Percentiles rank a stretch among this genome's conserved stretches.
These are phyloP conservation scores for Nymphalis polychloros DNA, from an alignment of 2,888 invertebrate species.

Conservation along the genomic window DNA sequence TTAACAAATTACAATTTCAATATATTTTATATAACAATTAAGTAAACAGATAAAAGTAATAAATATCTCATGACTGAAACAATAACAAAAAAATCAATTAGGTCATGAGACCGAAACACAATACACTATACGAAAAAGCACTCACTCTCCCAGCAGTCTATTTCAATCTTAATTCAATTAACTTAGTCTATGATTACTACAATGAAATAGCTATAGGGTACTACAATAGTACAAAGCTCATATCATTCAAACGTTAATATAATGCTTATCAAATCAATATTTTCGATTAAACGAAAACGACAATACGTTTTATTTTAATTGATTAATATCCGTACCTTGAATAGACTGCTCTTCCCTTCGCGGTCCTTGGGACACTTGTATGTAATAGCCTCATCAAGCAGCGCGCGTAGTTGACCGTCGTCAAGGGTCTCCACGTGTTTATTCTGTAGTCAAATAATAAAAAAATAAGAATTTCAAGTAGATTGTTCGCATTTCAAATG, in stretches of 20 bases:
- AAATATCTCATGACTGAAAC: too few relatives aligned
- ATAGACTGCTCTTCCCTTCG: constrained; percentile 91
- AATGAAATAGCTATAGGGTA: background rate
- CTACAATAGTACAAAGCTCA: too few relatives aligned
- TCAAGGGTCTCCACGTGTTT: constrained; percentile 84
- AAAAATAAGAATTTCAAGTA: too few relatives aligned
- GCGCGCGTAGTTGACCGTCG: constrained; percentile 88
- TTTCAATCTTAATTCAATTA: background rate
- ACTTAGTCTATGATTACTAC: background rate
- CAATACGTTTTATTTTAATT: too few relatives aligned
- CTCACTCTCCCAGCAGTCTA: background rate
- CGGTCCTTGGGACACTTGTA: constrained; percentile 93
- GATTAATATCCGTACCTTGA: constrained; percentile 81
- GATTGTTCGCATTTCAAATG: too few relatives aligned
- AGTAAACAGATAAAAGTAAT: too few relatives aligned
- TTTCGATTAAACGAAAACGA: too few relatives aligned
- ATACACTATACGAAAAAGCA: background rate
- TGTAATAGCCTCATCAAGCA: constrained; percentile 91
- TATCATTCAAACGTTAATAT: too few relatives aligned
- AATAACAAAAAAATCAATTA: background rate
- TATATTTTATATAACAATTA: too few relatives aligned
- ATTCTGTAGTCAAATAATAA: constrained; percentile 59
- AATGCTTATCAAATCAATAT: too few relatives aligned
- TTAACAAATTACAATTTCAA: too few relatives aligned
- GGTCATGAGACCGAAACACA: background rate